Evolutionary conservation across 2,797 vertebrate genomes (phyloP).

Genomic region (Allobates femoralis): DNA sequence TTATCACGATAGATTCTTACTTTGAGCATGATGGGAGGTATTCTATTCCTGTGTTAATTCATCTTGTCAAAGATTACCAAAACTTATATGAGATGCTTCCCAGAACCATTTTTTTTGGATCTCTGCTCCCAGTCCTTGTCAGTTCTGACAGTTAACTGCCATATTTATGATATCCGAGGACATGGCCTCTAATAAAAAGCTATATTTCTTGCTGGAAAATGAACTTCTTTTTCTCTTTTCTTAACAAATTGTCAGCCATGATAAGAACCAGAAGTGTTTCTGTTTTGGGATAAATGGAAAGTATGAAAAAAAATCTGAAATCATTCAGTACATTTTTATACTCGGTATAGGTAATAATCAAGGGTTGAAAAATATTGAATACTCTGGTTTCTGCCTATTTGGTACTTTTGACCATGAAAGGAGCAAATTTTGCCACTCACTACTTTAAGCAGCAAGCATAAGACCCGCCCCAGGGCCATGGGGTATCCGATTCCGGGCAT

Average conservation of each 20-base stretch:
- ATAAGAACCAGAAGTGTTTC: slow-evolving; percentile 37
- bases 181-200: slow-evolving; percentile 51
- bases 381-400: too few species aligned
- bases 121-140: slow-evolving; percentile 36
- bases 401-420: too few species aligned
- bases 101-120: slow-evolving; percentile 37
- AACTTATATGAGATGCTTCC: slow-evolving; percentile 45
- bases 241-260: slow-evolving; percentile 52
- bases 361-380: not conserved
- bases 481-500: too few species aligned
- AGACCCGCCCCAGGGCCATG: too few species aligned
- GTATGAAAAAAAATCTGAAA: slow-evolving; percentile 18
- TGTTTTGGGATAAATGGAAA: slow-evolving; percentile 25
- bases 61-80: slow-evolving; percentile 52
- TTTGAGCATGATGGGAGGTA: slow-evolving; percentile 51
- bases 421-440: too few species aligned
- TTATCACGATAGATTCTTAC: slow-evolving; percentile 13
- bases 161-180: slow-evolving; percentile 53
- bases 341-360: not conserved
- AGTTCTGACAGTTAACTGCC: slow-evolving; percentile 53
- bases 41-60: slow-evolving; percentile 21
- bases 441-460: too few species aligned
- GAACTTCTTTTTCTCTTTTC: slow-evolving; percentile 32
- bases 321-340: slow-evolving; percentile 1
- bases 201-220: slow-evolving; percentile 45